Evolutionary conservation across 2,113 vertebrate species (phyloP), one percentile per base, ranked within the genome.

Genomic region (Epinephelus cyanopodus): DNA sequence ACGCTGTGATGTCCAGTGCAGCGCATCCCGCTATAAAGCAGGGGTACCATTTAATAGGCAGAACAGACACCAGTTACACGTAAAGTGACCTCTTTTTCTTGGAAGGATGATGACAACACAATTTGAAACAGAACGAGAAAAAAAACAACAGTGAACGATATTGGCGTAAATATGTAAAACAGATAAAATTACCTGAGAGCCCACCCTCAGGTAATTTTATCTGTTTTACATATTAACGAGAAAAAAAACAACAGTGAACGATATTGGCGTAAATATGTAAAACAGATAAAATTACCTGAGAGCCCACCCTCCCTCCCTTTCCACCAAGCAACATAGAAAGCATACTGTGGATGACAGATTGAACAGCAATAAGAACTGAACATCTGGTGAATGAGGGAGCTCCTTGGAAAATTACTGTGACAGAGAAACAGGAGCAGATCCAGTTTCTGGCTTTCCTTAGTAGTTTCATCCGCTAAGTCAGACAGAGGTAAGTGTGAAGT

Each of bases 331-430:
- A 61, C 47, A 63, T 10, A 72, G 68, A 82, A 74, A 56, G 56
- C 19, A 68, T 25, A 60, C 74, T 68, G 27, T 23, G 77, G 57
- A 56, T 21, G 64, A 71, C 75, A 83, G 74, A 86, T 18, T 89
- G 67, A 86, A 85, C 63, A 58, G 78, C 70, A 69, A 85, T 83
- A 77, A 74, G 19, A 80, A 70, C 42, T 0, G 8, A 81, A 81
- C 84, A 82, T 90, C 77, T 85, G 74, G 33, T 71, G 58, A 39
- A 53, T 3, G 21, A 88, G 62, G 67, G 74, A 69, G 72, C 65
- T 74, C 74, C 73, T 81, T 85, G 67, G 84, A 81, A 85, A 87
- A 87, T 58, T 18, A 77, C 72, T 74, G 74, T 63, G 52, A 64
- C 67, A 66, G 70, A 53, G 63, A 65, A 53, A 25, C 65, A 42